Evolutionary conservation across 2,888 invertebrate genomes (phyloP).

Genomic region (Geophilus truncorum): DNA sequence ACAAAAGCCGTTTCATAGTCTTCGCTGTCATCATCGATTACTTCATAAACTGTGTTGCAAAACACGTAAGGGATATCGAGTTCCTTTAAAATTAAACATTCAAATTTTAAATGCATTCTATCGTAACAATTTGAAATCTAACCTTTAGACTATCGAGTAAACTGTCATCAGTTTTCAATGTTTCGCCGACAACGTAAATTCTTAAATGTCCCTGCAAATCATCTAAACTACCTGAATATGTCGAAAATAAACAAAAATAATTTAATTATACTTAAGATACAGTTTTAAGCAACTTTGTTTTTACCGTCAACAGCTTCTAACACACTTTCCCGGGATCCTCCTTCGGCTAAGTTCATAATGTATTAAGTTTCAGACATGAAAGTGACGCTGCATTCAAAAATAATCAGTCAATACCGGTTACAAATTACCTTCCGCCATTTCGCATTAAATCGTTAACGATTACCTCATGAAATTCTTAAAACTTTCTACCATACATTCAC

Average conservation of each 20-base stretch:
- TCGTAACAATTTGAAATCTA: not conserved
- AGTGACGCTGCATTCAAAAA: not conserved
- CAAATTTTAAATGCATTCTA: not conserved
- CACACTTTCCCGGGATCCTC: not conserved
- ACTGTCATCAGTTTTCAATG: not conserved
- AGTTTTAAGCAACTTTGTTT: not conserved
- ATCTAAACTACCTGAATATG: not conserved
- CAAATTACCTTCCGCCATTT: not conserved
- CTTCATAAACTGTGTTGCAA: slow-evolving; percentile 55
- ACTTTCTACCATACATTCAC: not conserved
- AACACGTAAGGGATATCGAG: slow-evolving; percentile 61
- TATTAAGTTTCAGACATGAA: not conserved
- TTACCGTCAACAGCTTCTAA: not conserved
- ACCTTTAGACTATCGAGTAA: not conserved
- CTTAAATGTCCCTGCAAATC: slow-evolving; percentile 32
- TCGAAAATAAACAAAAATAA: not conserved
- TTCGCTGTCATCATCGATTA: slow-evolving; percentile 51
- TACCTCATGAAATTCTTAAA: not conserved
- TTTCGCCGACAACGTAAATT: slow-evolving; percentile 34
- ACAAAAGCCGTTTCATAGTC: slow-evolving; percentile 63
- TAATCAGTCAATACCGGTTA: not conserved
- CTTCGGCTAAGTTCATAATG: not conserved
- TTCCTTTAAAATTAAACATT: slow-evolving; percentile 40
- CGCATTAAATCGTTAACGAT: not conserved
- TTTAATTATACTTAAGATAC: not conserved